Conservation (phyloP, 1,140 invertebrate species). For the Leptopilina clavipes region DNA sequence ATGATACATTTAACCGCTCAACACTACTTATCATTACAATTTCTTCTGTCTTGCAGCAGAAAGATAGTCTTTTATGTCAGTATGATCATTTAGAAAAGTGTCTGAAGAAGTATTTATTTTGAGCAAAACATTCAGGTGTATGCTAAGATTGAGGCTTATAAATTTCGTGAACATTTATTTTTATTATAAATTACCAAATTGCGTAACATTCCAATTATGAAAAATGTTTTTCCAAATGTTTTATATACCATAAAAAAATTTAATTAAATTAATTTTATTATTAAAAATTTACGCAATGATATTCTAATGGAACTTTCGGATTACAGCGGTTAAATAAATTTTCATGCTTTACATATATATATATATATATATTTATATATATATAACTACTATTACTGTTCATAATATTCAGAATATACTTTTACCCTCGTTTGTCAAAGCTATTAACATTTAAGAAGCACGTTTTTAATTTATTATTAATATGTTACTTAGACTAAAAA, state of each 20-base stretch:
- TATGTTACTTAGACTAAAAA: conserved; percentile 5
- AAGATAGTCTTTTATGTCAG: background rate
- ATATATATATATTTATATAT: no score
- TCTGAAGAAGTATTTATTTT: conserved; percentile 59
- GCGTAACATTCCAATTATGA: no score
- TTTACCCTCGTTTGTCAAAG: background rate
- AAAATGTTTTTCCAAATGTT: no score
- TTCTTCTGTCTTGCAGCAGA: conserved; percentile 36
- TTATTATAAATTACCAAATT: background rate
- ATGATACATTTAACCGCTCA: background rate
- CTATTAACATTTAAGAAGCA: conserved; percentile 24
- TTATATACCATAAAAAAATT: no score
- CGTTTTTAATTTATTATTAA: conserved; percentile 42
- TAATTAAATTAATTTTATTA: no score
- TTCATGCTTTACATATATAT: no score
- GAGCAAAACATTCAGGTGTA: conserved; percentile 63
- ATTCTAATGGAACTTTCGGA: no score
- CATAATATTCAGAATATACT: background rate
- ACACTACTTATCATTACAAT: background rate
- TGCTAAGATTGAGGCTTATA: conserved; percentile 46
- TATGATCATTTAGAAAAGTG: conserved; percentile 1
- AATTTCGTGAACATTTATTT: background rate
- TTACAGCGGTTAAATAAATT: no score
- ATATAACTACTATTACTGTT: background rate
- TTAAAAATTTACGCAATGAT: no score